Evolutionary conservation across 1,140 invertebrate genomes (phyloP).

Genomic region (Solenopsis fugax): DNA sequence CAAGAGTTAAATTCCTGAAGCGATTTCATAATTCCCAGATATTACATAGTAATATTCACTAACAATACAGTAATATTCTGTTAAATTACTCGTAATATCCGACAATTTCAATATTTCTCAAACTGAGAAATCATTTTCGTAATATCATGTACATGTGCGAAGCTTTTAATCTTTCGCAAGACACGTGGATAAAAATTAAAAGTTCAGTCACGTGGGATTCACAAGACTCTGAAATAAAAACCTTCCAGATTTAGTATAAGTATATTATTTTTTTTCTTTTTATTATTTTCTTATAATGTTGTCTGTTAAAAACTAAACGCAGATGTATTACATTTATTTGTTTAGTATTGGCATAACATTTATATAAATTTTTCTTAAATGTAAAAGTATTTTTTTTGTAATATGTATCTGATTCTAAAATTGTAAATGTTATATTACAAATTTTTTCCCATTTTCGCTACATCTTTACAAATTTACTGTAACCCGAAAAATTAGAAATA

Average conservation of each 20-base stretch:
- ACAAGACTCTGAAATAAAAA: too few relatives aligned
- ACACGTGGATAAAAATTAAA: too few relatives aligned
- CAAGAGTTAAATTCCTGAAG: neutral
- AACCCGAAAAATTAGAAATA: neutral
- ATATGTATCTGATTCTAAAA: neutral
- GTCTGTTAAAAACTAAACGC: neutral
- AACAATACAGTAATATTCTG: neutral
- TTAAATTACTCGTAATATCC: conserved; percentile 12
- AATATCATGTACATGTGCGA: neutral
- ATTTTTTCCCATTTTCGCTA: neutral
- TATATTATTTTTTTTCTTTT: neutral
- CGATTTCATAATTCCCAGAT: conserved; percentile 1
- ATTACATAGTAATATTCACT: conserved; percentile 2
- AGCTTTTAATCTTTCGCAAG: neutral
- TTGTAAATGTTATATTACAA: neutral
- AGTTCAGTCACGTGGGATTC: too few relatives aligned
- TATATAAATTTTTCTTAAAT: neutral
- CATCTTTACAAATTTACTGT: neutral
- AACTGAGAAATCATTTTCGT: neutral
- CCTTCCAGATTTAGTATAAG: too few relatives aligned
- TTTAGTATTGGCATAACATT: too few relatives aligned
- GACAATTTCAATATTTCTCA: neutral
- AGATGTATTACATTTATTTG: too few relatives aligned
- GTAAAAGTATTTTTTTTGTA: neutral
- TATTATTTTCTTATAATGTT: neutral